A percentile compares a stretch with the other conserved stretches of the same genome.
Evolutionary conservation across 2,113 vertebrate genomes (phyloP).

Genomic region (Sorex fumeus): DNA sequence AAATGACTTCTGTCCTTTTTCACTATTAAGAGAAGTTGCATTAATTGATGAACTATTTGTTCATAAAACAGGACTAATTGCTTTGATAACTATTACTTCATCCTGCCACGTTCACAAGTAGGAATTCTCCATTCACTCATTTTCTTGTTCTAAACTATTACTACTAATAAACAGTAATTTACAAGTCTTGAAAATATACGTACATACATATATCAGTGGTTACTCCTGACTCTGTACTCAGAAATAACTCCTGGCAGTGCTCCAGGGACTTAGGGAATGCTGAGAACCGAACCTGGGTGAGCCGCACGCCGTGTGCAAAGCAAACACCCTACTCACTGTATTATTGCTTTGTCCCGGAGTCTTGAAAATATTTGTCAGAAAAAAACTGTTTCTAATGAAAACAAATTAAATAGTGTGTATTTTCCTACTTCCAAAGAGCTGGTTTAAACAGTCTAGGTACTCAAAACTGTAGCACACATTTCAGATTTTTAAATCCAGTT

Average conservation of each 20-base stretch:
- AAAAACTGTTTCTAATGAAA: not conserved
- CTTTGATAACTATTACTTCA: conserved; percentile 13
- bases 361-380: too few species aligned
- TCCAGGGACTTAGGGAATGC: too few species aligned
- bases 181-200: too few species aligned
- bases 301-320: too few species aligned
- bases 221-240: too few species aligned
- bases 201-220: too few species aligned
- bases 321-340: too few species aligned
- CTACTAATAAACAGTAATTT: too few species aligned
- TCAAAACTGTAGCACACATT: not conserved
- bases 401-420: not conserved
- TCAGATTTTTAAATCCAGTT: conserved; percentile 11
- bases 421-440: conserved; percentile 30
- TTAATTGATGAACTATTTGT: conserved; percentile 15
- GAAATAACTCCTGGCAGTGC: too few species aligned
- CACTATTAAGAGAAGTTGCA: not conserved
- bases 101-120: not conserved
- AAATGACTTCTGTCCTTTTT: conserved; percentile 41
- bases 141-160: not conserved
- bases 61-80: not conserved
- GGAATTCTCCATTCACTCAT: conserved; percentile 21
- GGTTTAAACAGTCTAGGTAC: not conserved
- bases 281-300: too few species aligned
- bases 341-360: too few species aligned